These are phyloP conservation scores for Cordilura impudica DNA, from an alignment of 2,888 invertebrate species.

Conservation along the genomic window DNA sequence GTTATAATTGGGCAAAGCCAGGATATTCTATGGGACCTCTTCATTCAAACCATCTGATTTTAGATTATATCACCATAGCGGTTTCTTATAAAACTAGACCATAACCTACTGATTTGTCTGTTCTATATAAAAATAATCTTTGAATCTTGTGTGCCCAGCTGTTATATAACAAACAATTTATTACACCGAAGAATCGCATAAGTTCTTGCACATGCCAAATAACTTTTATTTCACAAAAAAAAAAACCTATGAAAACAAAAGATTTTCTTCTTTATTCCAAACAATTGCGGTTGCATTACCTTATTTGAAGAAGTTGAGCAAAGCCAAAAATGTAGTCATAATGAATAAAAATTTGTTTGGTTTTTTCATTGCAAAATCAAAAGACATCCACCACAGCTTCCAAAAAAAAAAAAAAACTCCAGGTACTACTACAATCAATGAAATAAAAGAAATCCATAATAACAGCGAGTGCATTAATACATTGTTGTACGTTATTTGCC, in stretches of 20 bases:
- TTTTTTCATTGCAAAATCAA: slow-evolving; percentile 47
- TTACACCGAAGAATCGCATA: not conserved
- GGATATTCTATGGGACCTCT: too few relatives aligned
- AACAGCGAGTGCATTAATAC: slow-evolving; percentile 16
- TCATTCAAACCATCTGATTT: too few relatives aligned
- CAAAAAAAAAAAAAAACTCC: slow-evolving; percentile 14
- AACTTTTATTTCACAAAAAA: slow-evolving; percentile 50
- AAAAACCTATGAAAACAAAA: slow-evolving; percentile 6
- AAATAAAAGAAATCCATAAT: not conserved
- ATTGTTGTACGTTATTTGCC: slow-evolving; percentile 40
- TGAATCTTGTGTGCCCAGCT: slow-evolving; percentile 23
- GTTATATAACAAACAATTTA: slow-evolving; percentile 17
- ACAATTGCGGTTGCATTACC: slow-evolving; percentile 73
- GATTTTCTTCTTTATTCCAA: slow-evolving; percentile 16
- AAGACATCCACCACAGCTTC: slow-evolving; percentile 56
- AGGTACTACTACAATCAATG: slow-evolving; percentile 27
- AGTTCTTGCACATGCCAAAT: slow-evolving; percentile 71
- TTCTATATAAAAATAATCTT: too few relatives aligned
- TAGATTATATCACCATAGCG: too few relatives aligned
- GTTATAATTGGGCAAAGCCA: too few relatives aligned
- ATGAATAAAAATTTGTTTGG: slow-evolving; percentile 20
- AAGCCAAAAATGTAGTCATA: slow-evolving; percentile 30
- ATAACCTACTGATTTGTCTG: too few relatives aligned
- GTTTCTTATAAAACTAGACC: too few relatives aligned
- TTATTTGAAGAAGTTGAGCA: slow-evolving; percentile 9